phyloP scores from a whole-genome alignment of 2,797 vertebrate species.

The Nannoperca australis region DNA sequence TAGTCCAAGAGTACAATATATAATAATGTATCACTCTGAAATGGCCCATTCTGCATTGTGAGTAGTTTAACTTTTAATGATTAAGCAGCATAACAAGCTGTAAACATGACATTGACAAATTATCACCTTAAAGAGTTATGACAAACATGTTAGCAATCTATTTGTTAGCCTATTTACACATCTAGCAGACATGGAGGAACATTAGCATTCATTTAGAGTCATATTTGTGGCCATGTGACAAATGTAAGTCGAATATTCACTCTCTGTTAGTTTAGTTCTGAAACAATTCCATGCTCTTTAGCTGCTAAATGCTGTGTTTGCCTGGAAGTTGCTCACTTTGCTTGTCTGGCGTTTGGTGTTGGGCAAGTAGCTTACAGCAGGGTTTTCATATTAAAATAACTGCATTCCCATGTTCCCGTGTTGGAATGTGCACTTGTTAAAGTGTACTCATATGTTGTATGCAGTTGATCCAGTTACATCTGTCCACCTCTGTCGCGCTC shows the following conservation, averaged over 20 bases:
- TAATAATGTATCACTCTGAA: not conserved
- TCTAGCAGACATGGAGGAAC: not conserved
- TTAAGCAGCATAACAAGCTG: not conserved
- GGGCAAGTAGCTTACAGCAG: not conserved
- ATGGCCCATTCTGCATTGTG: not conserved
- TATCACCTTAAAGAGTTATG: not conserved
- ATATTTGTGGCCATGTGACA: not conserved
- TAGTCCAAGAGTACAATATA: not conserved
- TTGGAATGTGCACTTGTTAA: not conserved
- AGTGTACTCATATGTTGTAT: not conserved
- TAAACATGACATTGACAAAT: not conserved
- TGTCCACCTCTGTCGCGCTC: not conserved
- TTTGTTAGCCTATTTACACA: not conserved
- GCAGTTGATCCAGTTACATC: not conserved
- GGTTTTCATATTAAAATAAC: too few species aligned
- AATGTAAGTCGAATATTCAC: not conserved
- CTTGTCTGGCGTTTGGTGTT: not conserved
- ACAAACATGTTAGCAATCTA: not conserved
- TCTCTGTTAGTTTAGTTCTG: not conserved
- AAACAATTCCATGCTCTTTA: not conserved
- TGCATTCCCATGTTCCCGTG: too few species aligned
- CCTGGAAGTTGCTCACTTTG: not conserved
- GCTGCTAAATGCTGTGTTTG: not conserved
- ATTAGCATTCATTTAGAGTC: not conserved
- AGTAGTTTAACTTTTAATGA: not conserved